Conservation (phyloP, 2,113 vertebrate genomes). For the Ovis aries region ARS-UI_Ramb_v3.0 NC_056070.1:64450001-64450500, state of each 20-base stretch:
- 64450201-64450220: neutral
- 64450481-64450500: neutral
- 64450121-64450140: neutral
- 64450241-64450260: accelerated
- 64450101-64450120: neutral
- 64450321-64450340: neutral
- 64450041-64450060: accelerated
- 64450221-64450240: neutral
- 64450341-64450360: neutral
- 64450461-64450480: neutral
- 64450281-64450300: neutral
- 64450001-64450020: neutral
- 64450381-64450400: neutral
- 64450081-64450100: accelerated
- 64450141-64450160: neutral
- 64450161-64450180: neutral
- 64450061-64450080: neutral
- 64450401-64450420: neutral
- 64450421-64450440: neutral
- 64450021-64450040: neutral
- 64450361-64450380: neutral
- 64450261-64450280: accelerated
- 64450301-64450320: neutral
- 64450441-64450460: neutral
- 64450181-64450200: neutral